Evolutionary conservation across 2,888 invertebrate species (phyloP).

Genomic region (Nemapogon koenigi): DNA sequence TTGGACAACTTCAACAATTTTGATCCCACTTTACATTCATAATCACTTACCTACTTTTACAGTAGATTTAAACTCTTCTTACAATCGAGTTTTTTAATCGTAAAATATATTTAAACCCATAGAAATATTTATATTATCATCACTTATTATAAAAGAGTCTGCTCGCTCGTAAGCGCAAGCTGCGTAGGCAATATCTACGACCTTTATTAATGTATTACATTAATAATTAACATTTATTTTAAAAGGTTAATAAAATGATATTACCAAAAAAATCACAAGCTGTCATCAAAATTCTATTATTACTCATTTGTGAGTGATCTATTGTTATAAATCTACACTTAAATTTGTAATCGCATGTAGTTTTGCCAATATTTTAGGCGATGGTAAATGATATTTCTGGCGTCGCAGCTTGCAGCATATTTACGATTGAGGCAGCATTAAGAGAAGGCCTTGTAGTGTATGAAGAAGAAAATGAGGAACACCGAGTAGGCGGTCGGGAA

Average conservation of each 20-base stretch:
- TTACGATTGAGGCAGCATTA: slow-evolving; percentile 48
- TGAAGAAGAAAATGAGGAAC: slow-evolving; percentile 95
- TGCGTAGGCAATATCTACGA: neutral
- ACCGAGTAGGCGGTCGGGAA: slow-evolving; percentile 93
- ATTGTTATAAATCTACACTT: no score
- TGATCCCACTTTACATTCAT: slow-evolving; percentile 3
- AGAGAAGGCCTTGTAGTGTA: slow-evolving; percentile 89
- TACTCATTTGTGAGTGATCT: no score
- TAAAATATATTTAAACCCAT: slow-evolving; percentile 50
- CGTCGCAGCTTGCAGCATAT: slow-evolving; percentile 6
- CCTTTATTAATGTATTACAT: neutral
- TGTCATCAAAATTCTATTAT: neutral
- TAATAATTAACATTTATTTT: neutral
- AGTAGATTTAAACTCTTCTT: neutral
- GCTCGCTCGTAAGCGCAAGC: neutral
- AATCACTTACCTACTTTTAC: slow-evolving; percentile 1
- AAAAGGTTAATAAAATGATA: neutral
- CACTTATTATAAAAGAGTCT: neutral
- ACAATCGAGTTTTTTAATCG: slow-evolving; percentile 3
- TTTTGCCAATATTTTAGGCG: no score
- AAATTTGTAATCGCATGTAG: no score
- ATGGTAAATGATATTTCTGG: no score
- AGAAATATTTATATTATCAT: slow-evolving; percentile 28
- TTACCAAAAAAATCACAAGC: neutral
- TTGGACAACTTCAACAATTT: slow-evolving; percentile 3